phyloP scores from a whole-genome alignment of 2,888 invertebrate genomes.

The Plagodis dolabraria region DNA sequence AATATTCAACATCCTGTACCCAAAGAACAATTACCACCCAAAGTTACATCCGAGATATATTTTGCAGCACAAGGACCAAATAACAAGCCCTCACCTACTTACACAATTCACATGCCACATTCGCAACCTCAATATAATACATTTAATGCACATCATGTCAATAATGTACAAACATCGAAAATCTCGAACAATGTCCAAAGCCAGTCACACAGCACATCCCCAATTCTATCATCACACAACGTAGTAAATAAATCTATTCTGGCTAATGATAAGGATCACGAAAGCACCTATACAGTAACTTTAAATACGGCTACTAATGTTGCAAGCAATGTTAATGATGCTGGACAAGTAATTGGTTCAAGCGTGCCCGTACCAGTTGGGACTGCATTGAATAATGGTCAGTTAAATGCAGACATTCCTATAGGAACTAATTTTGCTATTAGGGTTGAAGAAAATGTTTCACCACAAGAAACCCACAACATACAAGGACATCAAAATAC shows the following conservation, averaged over 20 bases:
- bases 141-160: slow-evolving; percentile 43
- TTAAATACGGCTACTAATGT: slow-evolving; percentile 73
- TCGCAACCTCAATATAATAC: slow-evolving; percentile 47
- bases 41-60: slow-evolving; percentile 81
- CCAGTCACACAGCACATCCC: slow-evolving; percentile 52
- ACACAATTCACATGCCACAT: slow-evolving; percentile 72
- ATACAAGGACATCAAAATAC: slow-evolving; percentile 57
- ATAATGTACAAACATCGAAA: slow-evolving; percentile 37
- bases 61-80: slow-evolving; percentile 75
- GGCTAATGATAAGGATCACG: slow-evolving; percentile 52
- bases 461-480: slow-evolving; percentile 60
- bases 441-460: slow-evolving; percentile 72
- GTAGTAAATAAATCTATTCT: slow-evolving; percentile 56
- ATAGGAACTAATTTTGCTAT: slow-evolving; percentile 81
- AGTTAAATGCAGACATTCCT: slow-evolving; percentile 75
- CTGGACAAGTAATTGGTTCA: slow-evolving; percentile 66
- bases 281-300: slow-evolving; percentile 67
- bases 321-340: slow-evolving; percentile 56
- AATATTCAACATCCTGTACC: slow-evolving; percentile 76
- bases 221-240: slow-evolving; percentile 50
- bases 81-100: slow-evolving; percentile 68
- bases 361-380: slow-evolving; percentile 68
- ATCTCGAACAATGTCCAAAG: slow-evolving; percentile 27
- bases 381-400: slow-evolving; percentile 55
- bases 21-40: slow-evolving; percentile 67